Evolutionary conservation across 2,888 invertebrate genomes (phyloP), one percentile per base, ranked within the genome.

Genomic region (Electrophaes corylata): DNA sequence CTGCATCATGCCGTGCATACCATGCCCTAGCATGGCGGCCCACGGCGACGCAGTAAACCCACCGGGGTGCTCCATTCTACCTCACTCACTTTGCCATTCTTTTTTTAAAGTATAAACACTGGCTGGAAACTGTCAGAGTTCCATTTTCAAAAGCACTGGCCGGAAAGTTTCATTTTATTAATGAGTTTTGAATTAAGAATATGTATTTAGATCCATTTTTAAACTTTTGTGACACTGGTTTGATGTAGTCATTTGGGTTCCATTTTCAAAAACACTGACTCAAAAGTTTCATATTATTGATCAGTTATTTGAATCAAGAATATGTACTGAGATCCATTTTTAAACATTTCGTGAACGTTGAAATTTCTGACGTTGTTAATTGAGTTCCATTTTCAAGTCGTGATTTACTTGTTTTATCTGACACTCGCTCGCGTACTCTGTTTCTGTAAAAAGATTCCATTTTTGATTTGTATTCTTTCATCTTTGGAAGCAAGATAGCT

Each of bases 21-120:
- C 92, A 84, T 94, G 94, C 80, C 95, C 93, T 83, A 95, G 89
- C 93, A 96, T 93, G 79, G 95, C 95, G 74, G 95, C 95, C 95
- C 95, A 96, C 75, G 96, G 96, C 84, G 96, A 96, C 78, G 95
- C 93, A 62, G 95, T 93, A 79, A 94, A 94, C 66, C 95, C 95
- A 78, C 95, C 94, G 72, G 95, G 95, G 88, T 96, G 96, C 93
- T 96, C 96, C 96, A 96, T 94, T 71, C 75, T 60, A 57, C 66
- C 66, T 67, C 66, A 75, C 66, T 67, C 66, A 75, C 66, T 64
- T 70, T 71, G 64, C 71, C 77, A 79, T 80, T 67, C 67, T 72
- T 47, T 37, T 48, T 20, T 6, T 46, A 49, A 37, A 40, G 14
- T 52, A 31, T 6, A 14, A 43, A 45, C 56, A 55, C 49, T 55